These are phyloP conservation scores for Promerops cafer DNA, from an alignment of 2,113 vertebrate genomes.

Conservation along the genomic window DNA sequence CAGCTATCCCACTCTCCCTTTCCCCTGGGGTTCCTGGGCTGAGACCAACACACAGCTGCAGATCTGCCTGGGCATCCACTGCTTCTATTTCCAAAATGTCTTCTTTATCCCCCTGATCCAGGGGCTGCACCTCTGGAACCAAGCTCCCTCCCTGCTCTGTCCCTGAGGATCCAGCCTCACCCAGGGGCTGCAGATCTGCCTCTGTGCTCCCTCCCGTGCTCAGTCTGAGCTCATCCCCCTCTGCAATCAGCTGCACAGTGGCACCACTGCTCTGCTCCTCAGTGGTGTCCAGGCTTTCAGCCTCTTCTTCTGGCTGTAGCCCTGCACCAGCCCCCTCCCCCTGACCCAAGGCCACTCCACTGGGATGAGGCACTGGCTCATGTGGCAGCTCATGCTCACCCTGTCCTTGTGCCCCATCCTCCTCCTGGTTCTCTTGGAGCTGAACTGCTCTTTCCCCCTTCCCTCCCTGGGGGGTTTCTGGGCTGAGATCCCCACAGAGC, in stretches of 20 bases:
- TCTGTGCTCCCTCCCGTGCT: accelerated
- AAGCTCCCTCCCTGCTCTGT: too few species aligned
- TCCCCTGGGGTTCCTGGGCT: accelerated
- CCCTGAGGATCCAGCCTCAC: too few species aligned
- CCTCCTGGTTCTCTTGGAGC: accelerated
- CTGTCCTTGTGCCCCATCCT: not conserved
- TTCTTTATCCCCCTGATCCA: not conserved
- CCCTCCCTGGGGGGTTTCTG: accelerated
- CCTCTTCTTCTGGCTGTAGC: not conserved
- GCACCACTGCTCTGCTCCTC: not conserved
- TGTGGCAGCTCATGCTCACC: not conserved
- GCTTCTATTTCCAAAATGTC: accelerated
- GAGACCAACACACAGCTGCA: too few species aligned
- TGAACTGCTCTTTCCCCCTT: accelerated
- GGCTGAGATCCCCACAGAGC: accelerated
- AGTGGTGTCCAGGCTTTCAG: not conserved
- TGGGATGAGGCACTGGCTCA: not conserved
- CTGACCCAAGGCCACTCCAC: not conserved
- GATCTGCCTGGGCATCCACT: not conserved
- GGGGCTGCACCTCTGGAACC: too few species aligned
- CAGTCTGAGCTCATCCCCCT: not conserved
- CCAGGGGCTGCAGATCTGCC: too few species aligned
- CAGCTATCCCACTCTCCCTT: not conserved
- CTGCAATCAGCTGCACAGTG: accelerated
- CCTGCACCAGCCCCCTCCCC: not conserved